Conservation (phyloP, 92 coral and sea anemone species). For the Ricordea florida region DNA sequence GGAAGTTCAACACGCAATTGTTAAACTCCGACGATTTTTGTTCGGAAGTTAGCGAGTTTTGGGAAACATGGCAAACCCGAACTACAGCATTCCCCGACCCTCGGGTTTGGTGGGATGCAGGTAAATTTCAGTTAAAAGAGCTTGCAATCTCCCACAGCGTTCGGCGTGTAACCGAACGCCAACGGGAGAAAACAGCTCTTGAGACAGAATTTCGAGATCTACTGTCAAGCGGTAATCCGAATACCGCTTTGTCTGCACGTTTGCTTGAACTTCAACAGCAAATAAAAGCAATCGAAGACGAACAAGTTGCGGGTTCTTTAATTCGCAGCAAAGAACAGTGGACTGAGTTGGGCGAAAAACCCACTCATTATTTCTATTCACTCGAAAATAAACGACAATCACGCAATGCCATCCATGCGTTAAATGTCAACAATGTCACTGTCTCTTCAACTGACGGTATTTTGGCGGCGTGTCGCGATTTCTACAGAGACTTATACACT, state of each 20-base stretch:
- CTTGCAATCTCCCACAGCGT: not conserved
- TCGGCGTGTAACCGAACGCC: not conserved
- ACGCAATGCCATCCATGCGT: too few relatives aligned
- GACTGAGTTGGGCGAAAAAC: conserved; percentile 11
- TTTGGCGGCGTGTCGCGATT: too few relatives aligned
- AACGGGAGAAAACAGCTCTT: too few relatives aligned
- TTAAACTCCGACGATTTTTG: not conserved
- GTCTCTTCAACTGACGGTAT: too few relatives aligned
- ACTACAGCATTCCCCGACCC: not conserved
- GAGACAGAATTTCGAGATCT: not conserved
- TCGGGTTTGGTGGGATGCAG: not conserved
- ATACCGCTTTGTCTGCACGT: not conserved
- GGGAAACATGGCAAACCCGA: not conserved
- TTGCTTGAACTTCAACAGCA: not conserved
- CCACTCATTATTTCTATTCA: conserved; percentile 1
- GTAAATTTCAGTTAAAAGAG: not conserved
- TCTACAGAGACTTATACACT: too few relatives aligned
- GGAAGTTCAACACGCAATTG: conserved; percentile 19
- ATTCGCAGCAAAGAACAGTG: conserved; percentile 4
- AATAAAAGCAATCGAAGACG: not conserved
- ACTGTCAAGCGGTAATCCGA: not conserved
- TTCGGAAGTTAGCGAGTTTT: not conserved
- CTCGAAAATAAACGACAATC: not conserved
- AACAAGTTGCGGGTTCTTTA: not conserved
- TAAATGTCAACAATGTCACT: too few relatives aligned